These are phyloP conservation scores for Timema podura DNA, from an alignment of 2,888 invertebrate genomes.

Conservation along the genomic window DNA sequence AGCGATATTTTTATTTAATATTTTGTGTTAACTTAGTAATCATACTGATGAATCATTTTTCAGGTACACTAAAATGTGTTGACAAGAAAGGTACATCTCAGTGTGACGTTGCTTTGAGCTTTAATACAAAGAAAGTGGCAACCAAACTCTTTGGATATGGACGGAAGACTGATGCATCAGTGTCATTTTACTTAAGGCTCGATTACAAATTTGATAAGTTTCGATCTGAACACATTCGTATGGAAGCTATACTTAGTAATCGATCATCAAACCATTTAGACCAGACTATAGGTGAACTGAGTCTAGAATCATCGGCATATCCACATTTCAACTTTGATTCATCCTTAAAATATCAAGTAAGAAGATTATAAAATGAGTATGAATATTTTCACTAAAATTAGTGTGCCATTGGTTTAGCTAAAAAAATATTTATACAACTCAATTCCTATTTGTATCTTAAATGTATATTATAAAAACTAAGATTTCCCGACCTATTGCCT, in stretches of 20 bases:
- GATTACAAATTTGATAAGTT: constrained; percentile 62
- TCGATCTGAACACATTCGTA: constrained; percentile 51
- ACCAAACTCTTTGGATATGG: constrained; percentile 72
- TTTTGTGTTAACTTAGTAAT: constrained; percentile 24
- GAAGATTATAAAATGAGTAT: constrained; percentile 31
- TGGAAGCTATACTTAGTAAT: constrained; percentile 46
- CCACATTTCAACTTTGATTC: constrained; percentile 67
- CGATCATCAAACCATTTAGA: constrained; percentile 55
- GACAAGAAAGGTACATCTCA: constrained; percentile 69
- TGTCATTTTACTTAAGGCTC: constrained; percentile 58
- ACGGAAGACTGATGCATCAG: constrained; percentile 50
- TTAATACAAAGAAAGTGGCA: constrained; percentile 71
- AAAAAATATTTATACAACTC: no score
- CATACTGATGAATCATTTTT: constrained; percentile 43
- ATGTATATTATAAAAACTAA: no score
- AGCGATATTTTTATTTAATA: no score
- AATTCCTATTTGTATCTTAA: no score
- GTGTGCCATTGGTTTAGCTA: no score
- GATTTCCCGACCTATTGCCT: no score
- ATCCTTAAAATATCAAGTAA: constrained; percentile 60
- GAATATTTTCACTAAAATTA: no score
- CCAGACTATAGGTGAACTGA: constrained; percentile 60
- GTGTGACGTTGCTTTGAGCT: constrained; percentile 69
- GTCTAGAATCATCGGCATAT: constrained; percentile 71
- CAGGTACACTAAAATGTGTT: constrained; percentile 57